Conservation (phyloP, 2,888 invertebrate genomes). For the Lasioglossum figueresi region DNA sequence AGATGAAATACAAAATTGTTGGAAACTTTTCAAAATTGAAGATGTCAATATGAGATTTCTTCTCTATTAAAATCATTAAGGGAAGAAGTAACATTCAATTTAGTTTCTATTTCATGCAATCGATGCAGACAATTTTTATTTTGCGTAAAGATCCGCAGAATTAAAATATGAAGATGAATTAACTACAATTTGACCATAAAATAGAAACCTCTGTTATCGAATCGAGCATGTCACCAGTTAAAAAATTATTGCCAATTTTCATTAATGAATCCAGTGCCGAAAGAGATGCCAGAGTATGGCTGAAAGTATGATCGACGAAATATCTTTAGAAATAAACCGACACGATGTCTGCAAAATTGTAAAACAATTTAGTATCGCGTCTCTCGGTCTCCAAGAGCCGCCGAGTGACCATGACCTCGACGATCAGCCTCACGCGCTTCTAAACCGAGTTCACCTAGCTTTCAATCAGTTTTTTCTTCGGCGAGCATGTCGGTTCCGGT, state of each 20-base stretch:
- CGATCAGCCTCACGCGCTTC: conserved; percentile 41
- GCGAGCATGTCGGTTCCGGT: neutral
- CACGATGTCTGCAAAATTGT: conserved; percentile 33
- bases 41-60: too few relatives aligned
- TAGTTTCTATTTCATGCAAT: too few relatives aligned
- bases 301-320: neutral
- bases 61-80: too few relatives aligned
- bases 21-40: too few relatives aligned
- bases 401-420: conserved; percentile 64
- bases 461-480: conserved; percentile 40
- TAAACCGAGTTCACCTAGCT: conserved; percentile 45
- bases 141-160: too few relatives aligned
- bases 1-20: too few relatives aligned
- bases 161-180: too few relatives aligned
- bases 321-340: conserved; percentile 30
- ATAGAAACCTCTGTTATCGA: neutral
- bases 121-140: too few relatives aligned
- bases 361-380: conserved; percentile 46
- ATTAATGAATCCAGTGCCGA: neutral
- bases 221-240: neutral
- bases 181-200: neutral
- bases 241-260: neutral
- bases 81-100: too few relatives aligned
- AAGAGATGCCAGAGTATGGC: neutral
- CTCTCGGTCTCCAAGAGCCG: conserved; percentile 48